A percentile compares a stretch with the other conserved stretches of the same genome.
Evolutionary conservation across 2,113 vertebrate genomes (phyloP).

Genomic region (Sula dactylatra): DNA sequence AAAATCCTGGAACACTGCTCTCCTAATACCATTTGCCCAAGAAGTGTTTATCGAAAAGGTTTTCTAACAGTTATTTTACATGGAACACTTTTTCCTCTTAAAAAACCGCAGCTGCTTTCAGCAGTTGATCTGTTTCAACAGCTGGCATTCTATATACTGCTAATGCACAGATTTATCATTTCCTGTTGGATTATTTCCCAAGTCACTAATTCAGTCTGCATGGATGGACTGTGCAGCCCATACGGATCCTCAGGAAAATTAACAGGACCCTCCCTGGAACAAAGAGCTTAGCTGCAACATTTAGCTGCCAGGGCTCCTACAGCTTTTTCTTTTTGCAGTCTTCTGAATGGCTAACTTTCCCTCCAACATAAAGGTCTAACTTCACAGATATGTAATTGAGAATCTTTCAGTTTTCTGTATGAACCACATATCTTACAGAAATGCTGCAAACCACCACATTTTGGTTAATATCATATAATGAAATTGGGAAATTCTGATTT

Average conservation of each 20-base stretch:
- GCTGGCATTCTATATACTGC: not conserved
- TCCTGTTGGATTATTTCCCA: not conserved
- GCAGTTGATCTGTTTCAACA: not conserved
- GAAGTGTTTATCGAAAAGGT: not conserved
- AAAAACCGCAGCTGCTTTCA: not conserved
- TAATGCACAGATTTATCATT: not conserved
- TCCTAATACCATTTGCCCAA: not conserved
- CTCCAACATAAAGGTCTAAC: not conserved
- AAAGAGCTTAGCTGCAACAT: not conserved
- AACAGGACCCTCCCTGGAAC: not conserved
- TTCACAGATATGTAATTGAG: not conserved
- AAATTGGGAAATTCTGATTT: not conserved
- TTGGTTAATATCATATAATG: not conserved
- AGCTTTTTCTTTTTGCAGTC: not conserved
- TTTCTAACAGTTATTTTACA: not conserved
- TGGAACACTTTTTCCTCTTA: not conserved
- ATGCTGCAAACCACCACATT: not conserved
- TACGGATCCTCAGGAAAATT: not conserved
- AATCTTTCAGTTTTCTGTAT: not conserved
- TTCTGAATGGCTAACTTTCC: not conserved
- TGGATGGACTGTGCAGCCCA: not conserved
- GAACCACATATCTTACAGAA: not conserved
- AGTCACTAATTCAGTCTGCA: not conserved
- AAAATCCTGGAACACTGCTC: not conserved
- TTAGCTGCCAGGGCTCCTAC: not conserved